phyloP scores from a whole-genome alignment of 1,140 invertebrate genomes.

The Kradibia gibbosae region DNA sequence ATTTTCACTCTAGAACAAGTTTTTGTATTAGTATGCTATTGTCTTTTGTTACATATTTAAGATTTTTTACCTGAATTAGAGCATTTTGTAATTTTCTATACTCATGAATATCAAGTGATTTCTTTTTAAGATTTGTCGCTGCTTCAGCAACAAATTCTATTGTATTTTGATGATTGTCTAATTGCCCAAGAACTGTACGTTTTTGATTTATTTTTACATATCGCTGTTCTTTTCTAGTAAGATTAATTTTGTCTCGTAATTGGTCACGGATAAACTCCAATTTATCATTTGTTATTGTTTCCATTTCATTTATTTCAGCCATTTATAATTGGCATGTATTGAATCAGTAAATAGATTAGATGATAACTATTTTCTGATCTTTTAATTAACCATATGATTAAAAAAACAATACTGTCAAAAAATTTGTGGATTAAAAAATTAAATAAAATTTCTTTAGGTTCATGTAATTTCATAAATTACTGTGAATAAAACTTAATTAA shows the following conservation, averaged over 20 bases:
- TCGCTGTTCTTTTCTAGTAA: constrained; percentile 58
- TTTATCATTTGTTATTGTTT: constrained; percentile 29
- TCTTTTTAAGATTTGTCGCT: constrained; percentile 60
- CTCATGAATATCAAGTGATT: constrained; percentile 55
- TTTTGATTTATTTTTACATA: constrained; percentile 53
- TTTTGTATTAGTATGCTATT: constrained; percentile 17
- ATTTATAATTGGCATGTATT: too few relatives aligned
- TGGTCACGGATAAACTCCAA: constrained; percentile 49
- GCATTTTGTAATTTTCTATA: constrained; percentile 64
- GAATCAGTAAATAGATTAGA: too few relatives aligned
- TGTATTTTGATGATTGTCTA: constrained; percentile 39
- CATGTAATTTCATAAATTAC: too few relatives aligned
- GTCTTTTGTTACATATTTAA: constrained; percentile 34
- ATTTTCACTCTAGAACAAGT: constrained; percentile 59
- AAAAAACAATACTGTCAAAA: too few relatives aligned
- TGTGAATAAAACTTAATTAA: too few relatives aligned
- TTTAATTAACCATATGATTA: too few relatives aligned
- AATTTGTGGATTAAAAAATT: too few relatives aligned
- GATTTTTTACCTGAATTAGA: constrained; percentile 63
- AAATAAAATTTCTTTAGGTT: too few relatives aligned
- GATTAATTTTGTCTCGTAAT: constrained; percentile 50
- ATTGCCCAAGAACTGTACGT: constrained; percentile 59
- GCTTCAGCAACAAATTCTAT: constrained; percentile 53
- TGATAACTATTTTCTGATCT: too few relatives aligned
- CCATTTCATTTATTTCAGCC: background rate